phyloP scores from a whole-genome alignment of 2,113 vertebrate species.

The Rhea pennata region DNA sequence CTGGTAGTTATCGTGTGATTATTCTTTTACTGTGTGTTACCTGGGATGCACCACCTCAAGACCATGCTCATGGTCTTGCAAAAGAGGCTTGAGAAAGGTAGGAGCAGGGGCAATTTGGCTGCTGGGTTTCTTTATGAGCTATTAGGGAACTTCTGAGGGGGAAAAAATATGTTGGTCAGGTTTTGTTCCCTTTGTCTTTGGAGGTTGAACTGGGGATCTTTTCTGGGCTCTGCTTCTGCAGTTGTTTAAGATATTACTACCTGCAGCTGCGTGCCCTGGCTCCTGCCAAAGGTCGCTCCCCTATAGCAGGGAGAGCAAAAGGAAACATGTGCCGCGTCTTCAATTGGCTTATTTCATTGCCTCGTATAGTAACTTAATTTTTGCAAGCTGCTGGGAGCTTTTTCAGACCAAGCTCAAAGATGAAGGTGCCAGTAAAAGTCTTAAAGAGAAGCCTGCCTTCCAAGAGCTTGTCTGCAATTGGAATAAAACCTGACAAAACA shows the following conservation, averaged over 20 bases:
- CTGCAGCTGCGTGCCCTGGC: background rate
- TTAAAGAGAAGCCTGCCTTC: background rate
- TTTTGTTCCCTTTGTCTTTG: background rate
- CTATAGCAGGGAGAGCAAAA: background rate
- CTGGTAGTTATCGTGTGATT: background rate
- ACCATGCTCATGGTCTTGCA: background rate
- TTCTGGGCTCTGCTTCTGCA: background rate
- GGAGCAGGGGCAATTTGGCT: background rate
- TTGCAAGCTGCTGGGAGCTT: background rate
- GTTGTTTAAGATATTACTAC: background rate
- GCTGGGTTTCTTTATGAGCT: background rate
- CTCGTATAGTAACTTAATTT: background rate
- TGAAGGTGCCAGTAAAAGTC: background rate
- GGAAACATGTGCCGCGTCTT: background rate
- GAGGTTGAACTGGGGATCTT: background rate
- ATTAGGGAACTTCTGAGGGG: background rate
- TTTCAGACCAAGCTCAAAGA: background rate
- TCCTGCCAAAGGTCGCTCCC: background rate
- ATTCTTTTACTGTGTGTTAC: background rate
- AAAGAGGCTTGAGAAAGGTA: background rate
- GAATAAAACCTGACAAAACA: background rate
- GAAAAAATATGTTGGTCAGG: background rate
- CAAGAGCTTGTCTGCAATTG: background rate
- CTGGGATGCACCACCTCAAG: background rate
- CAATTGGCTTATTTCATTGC: background rate